Evolutionary conservation across 2,797 vertebrate species (phyloP), one percentile per base, ranked within the genome.

Genomic region (Sebastes trivittatus): DNA sequence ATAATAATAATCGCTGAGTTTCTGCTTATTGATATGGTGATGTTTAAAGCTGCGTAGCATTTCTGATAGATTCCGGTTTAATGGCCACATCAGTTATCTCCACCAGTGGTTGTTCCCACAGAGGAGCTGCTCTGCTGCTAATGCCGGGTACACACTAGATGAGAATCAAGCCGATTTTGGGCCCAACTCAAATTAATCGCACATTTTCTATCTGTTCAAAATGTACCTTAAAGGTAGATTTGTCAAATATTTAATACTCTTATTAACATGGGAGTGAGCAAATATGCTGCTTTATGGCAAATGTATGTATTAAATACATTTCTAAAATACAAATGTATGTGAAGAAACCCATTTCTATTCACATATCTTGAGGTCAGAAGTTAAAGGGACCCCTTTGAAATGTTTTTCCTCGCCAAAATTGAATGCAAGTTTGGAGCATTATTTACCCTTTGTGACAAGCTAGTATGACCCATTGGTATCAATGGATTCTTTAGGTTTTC

Each of bases 71-170:
- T 70, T 32, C 27, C 5, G 64, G n/a, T 30, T 55, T 54, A 58
- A 56, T 34, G 58, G 23, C 22, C 71, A 58, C 80, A 66, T 81
- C 75, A 71, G 72, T 82, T 34, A 80, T 68, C 72, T 81, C 55
- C 65, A 22, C 54, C 32, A 18, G 42, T 25, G 11, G 34, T 65
- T 64, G 61, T 58, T 29, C 22, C 34, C 55, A 11, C 11, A 30
- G 20, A 74, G 25, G 58, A 77, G 66, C 32, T 11, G 58, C 74
- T 80, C 65, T 46, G 66, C 52, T 42, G 42, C 42, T 46, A 46
- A 46, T 46, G 42, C 42, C 1, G 14, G 42, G 14, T 46, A 46
- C 42, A 46, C 14, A 46, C 42, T 18, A 46, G 1, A 46, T 46
- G 42, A 46, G 16, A 46, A 46, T 46, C 42, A 46, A 46, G 42